A percentile compares a stretch with the other conserved stretches of the same genome.
Conservation (phyloP, 2,797 vertebrate genomes). For the Monodelphis domestica region DNA sequence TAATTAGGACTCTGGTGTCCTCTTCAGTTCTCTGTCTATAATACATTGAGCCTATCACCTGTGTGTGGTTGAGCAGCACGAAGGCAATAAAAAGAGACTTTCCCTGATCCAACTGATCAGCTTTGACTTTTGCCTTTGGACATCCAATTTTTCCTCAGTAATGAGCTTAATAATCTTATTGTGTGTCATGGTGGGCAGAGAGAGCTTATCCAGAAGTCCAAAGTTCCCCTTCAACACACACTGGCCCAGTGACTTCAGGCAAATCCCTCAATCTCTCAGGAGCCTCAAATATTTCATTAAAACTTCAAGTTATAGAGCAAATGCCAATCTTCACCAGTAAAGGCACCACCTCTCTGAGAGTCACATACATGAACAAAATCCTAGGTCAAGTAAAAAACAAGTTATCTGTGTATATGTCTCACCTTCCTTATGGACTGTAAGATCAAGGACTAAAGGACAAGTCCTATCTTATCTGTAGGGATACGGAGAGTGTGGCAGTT, state of each 20-base stretch:
- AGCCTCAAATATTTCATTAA: background rate
- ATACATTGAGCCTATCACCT: background rate
- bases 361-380: background rate
- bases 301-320: background rate
- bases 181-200: background rate
- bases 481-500: background rate
- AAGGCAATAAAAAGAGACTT: background rate
- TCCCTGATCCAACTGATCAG: background rate
- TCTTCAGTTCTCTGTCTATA: background rate
- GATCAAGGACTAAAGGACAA: background rate
- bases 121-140: background rate
- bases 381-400: background rate
- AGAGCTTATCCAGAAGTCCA: background rate
- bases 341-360: background rate
- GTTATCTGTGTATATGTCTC: background rate
- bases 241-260: background rate
- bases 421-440: background rate
- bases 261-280: background rate
- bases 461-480: background rate
- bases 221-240: background rate
- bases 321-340: background rate
- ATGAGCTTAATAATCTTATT: background rate
- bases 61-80: background rate
- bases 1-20: background rate
- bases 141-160: background rate